phyloP scores from a whole-genome alignment of 2,113 vertebrate genomes.

The Corythornis madagascariensis region DNA sequence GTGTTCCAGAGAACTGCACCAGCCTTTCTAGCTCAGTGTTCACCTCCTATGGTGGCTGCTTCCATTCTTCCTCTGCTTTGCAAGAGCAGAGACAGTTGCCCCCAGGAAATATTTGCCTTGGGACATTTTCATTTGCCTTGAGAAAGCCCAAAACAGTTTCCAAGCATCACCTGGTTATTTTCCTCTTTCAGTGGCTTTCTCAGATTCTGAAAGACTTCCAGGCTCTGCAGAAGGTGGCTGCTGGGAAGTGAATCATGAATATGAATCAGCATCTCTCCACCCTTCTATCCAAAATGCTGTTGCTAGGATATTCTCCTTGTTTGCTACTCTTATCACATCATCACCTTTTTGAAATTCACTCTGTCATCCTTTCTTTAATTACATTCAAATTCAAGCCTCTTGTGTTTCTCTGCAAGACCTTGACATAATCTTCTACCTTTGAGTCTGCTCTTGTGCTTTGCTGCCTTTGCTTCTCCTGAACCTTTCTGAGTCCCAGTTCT shows the following conservation, averaged over 20 bases:
- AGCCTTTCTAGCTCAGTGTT: not conserved
- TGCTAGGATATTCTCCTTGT: slow-evolving; percentile 55
- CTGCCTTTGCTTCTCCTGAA: not conserved
- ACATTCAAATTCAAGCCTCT: slow-evolving; percentile 29
- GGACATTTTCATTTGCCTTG: not conserved
- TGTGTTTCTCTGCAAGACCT: slow-evolving; percentile 28
- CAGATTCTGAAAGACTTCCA: not conserved
- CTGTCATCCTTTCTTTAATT: slow-evolving; percentile 44
- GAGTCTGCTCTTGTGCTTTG: not conserved
- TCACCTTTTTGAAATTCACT: slow-evolving; percentile 48
- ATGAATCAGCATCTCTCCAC: slow-evolving; percentile 36
- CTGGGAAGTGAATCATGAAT: slow-evolving; percentile 22
- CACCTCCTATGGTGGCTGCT: not conserved
- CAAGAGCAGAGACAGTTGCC: not conserved
- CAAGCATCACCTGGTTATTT: not conserved
- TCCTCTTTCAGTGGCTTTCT: not conserved
- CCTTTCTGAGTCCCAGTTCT: not conserved
- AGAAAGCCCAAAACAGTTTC: not conserved
- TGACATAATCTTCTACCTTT: slow-evolving; percentile 7
- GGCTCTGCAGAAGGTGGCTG: not conserved
- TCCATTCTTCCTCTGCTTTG: not conserved
- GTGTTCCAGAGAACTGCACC: not conserved
- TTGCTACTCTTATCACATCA: slow-evolving; percentile 12
- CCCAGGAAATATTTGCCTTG: not conserved
- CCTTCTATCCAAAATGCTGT: slow-evolving; percentile 46